These are phyloP conservation scores for Pungitius pungitius DNA, from an alignment of 2,113 vertebrate genomes.

Conservation along the genomic window DNA sequence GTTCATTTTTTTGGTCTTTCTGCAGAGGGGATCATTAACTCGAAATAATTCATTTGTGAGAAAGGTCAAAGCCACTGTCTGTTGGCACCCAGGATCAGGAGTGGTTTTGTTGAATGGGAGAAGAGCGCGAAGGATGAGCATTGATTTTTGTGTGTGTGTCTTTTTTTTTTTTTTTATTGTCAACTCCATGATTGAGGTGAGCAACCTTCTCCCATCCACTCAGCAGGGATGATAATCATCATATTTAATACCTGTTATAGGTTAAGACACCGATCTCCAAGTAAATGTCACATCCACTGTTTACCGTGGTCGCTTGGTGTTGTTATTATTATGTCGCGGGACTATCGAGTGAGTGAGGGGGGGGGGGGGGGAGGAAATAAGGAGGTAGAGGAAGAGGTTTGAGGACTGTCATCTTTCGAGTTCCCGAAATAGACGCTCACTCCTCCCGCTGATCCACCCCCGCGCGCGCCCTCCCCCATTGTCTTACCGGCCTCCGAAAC, in stretches of 20 bases:
- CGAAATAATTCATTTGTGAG: constrained; percentile 78
- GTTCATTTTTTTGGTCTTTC: constrained; percentile 65
- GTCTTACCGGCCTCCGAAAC: constrained; percentile 62
- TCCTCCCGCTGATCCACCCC: constrained; percentile 38
- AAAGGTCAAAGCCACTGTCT: constrained; percentile 77
- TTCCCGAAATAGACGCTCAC: constrained; percentile 72
- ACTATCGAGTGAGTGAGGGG: constrained; percentile 3
- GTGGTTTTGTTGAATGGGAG: constrained; percentile 28
- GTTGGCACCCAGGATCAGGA: constrained; percentile 63
- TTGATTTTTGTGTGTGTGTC: constrained; percentile 35
- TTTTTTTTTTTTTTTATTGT: constrained; percentile 37
- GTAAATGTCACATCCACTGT: constrained; percentile 66
- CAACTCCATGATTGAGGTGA: constrained; percentile 63
- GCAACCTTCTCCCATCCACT: constrained; percentile 37
- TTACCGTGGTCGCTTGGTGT: constrained; percentile 57
- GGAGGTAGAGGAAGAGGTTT: constrained; percentile 40
- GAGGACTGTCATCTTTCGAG: constrained; percentile 67
- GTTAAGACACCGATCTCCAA: constrained; percentile 57
- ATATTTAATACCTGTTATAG: constrained; percentile 66
- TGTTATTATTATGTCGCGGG: constrained; percentile 61
- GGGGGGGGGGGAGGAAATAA: not conserved
- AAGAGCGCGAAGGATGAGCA: constrained; percentile 36
- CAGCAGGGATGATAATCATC: constrained; percentile 62
- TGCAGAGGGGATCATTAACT: constrained; percentile 77
- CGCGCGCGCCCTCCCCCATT: constrained; percentile 57